These are phyloP conservation scores for Cheiracanthium punctorium DNA, from an alignment of 2,888 invertebrate genomes.

Conservation along the genomic window DNA sequence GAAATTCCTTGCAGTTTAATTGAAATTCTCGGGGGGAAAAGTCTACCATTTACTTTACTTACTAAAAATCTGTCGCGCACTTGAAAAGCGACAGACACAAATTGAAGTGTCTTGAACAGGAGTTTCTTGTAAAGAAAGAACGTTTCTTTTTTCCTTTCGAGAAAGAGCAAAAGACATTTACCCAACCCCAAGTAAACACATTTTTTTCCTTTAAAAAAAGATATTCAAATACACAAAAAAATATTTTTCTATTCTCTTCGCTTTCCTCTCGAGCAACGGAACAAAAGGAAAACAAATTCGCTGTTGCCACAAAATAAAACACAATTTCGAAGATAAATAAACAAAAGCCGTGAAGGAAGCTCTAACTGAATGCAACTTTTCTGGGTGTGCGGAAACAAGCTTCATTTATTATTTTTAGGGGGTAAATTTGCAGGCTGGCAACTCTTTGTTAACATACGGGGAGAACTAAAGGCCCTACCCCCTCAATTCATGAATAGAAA, in stretches of 20 bases:
- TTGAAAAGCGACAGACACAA: conserved; percentile 57
- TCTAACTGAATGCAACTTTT: conserved; percentile 54
- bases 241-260: conserved; percentile 28
- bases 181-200: conserved; percentile 44
- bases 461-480: conserved; percentile 41
- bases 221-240: conserved; percentile 22
- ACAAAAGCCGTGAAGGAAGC: conserved; percentile 42
- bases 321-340: conserved; percentile 66
- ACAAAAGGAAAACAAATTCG: conserved; percentile 68
- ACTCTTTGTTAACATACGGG: conserved; percentile 52
- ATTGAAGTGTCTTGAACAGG: conserved; percentile 63
- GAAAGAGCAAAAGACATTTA: conserved; percentile 48
- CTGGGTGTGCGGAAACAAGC: conserved; percentile 60
- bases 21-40: conserved; percentile 54
- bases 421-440: conserved; percentile 39
- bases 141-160: conserved; percentile 11
- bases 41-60: conserved; percentile 41
- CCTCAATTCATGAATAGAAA: conserved; percentile 65
- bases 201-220: conserved; percentile 26
- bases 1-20: conserved; percentile 63
- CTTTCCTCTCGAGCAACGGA: conserved; percentile 39
- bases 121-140: conserved; percentile 30
- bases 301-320: conserved; percentile 67
- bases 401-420: conserved; percentile 69
- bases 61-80: conserved; percentile 31